Percentiles rank a stretch among this genome's conserved stretches.
phyloP scores from a whole-genome alignment of 2,113 vertebrate genomes.

The Eulemur rufifrons region DNA sequence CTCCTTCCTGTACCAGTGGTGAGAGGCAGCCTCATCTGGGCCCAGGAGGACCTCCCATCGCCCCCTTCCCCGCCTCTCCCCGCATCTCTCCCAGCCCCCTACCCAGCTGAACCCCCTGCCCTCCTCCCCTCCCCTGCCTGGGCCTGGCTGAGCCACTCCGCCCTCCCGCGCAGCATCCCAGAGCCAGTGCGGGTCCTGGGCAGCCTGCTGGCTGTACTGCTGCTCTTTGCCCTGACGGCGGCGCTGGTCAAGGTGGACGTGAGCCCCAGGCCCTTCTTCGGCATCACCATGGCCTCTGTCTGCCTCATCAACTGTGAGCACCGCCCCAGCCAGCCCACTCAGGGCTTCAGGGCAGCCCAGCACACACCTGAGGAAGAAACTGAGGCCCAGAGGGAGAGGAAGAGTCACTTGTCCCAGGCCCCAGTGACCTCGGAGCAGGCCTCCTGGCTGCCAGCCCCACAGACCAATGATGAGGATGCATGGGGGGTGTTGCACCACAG shows the following conservation, averaged over 20 bases:
- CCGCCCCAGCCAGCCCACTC: not conserved
- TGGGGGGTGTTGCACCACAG: not conserved
- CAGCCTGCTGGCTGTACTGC: constrained; percentile 87
- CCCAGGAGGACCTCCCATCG: not conserved
- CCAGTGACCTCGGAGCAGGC: not conserved
- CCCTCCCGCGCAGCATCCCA: constrained; percentile 82
- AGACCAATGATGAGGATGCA: not conserved
- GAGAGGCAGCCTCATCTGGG: constrained; percentile 49
- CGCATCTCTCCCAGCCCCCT: rapidly evolving
- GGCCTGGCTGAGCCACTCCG: not conserved
- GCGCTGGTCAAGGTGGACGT: constrained; percentile 88
- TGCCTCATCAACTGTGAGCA: constrained; percentile 95
- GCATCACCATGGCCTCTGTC: constrained; percentile 91
- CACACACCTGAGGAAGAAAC: not conserved
- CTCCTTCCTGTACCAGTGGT: constrained; percentile 93
- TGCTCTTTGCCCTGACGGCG: constrained; percentile 90
- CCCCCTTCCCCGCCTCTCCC: not conserved
- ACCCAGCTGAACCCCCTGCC: not conserved
- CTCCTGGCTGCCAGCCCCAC: not conserved
- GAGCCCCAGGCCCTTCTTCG: constrained; percentile 86
- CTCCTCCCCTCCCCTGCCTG: not conserved
- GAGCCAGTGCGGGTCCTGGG: constrained; percentile 87
- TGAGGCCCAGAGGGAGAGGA: not conserved
- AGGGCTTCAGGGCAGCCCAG: not conserved
- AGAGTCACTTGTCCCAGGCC: not conserved